Evolutionary conservation across 92 coral and sea anemone species (phyloP).

Genomic region (Zoanthus sociatus): DNA sequence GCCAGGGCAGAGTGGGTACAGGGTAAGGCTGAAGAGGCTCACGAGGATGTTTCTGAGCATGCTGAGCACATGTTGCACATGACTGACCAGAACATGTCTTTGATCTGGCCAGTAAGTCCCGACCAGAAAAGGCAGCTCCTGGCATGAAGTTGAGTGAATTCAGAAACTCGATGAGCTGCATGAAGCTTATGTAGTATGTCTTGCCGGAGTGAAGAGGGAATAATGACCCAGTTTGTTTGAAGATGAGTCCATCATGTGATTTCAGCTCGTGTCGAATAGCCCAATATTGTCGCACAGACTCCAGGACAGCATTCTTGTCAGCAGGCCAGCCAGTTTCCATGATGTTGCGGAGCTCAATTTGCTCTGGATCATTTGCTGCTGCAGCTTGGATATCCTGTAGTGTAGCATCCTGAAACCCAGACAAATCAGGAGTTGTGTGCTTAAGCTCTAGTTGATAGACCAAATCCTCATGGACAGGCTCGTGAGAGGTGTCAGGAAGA

Average conservation of each 20-base stretch:
- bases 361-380: slow-evolving; percentile 5
- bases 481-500: background rate
- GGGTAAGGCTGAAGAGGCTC: slow-evolving; percentile 48
- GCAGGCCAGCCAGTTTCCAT: background rate
- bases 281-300: slow-evolving; percentile 59
- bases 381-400: slow-evolving; percentile 11
- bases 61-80: slow-evolving; percentile 29
- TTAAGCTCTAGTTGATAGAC: background rate
- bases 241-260: slow-evolving; percentile 20
- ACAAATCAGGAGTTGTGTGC: background rate
- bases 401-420: slow-evolving; percentile 21
- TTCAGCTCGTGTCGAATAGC: slow-evolving; percentile 52
- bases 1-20: slow-evolving; percentile 34
- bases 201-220: slow-evolving; percentile 43
- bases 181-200: slow-evolving; percentile 63
- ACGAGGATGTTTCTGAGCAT: slow-evolving; percentile 36
- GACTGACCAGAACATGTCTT: slow-evolving; percentile 1
- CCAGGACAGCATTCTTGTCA: background rate
- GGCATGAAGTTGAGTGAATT: slow-evolving; percentile 51
- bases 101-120: background rate
- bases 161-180: slow-evolving; percentile 67
- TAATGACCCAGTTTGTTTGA: slow-evolving; percentile 9
- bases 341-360: slow-evolving; percentile 13
- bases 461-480: slow-evolving; percentile 3
- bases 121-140: slow-evolving; percentile 4